Conservation (phyloP, 2,797 vertebrate species). For the Fistularia tabacaria region DNA sequence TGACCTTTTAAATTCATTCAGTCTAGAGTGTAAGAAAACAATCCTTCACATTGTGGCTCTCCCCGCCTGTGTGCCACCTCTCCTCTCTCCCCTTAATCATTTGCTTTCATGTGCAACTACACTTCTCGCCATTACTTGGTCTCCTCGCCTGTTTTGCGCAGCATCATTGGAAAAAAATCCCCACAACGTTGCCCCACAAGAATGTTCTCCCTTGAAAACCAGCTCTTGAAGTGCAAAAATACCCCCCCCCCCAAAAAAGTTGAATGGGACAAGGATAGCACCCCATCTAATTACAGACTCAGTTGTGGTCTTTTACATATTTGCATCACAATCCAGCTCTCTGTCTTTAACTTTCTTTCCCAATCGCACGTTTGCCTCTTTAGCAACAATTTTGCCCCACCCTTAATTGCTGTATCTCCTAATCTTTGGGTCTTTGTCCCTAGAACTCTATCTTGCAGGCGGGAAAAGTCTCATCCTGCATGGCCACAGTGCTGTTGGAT, state of each 20-base stretch:
- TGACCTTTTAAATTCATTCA: too few species aligned
- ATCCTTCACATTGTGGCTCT: too few species aligned
- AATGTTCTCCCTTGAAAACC: slow-evolving; percentile 8
- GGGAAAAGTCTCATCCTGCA: slow-evolving; percentile 96
- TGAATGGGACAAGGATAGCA: neutral
- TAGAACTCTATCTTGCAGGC: slow-evolving; percentile 98
- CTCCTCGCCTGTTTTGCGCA: slow-evolving; percentile 44
- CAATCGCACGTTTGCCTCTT: neutral
- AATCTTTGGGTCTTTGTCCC: slow-evolving; percentile 22
- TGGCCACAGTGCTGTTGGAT: slow-evolving; percentile 93
- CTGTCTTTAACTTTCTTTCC: neutral
- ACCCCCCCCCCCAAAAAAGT: slow-evolving; percentile 5
- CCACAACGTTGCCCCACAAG: slow-evolving; percentile 29
- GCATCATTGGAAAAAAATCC: slow-evolving; percentile 39
- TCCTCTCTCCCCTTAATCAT: slow-evolving; percentile 26
- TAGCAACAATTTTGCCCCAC: neutral
- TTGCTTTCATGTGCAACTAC: slow-evolving; percentile 19
- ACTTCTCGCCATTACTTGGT: slow-evolving; percentile 17
- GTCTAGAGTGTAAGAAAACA: neutral
- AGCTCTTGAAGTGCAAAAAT: slow-evolving; percentile 16
- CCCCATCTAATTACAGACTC: slow-evolving; percentile 1
- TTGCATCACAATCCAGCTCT: neutral
- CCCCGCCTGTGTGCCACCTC: slow-evolving; percentile 7
- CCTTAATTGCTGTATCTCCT: neutral
- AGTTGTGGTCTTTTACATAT: slow-evolving; percentile 16